A percentile compares a stretch with the other conserved stretches of the same genome.
phyloP scores from a whole-genome alignment of 2,797 vertebrate genomes.

The Masticophis lateralis region DNA sequence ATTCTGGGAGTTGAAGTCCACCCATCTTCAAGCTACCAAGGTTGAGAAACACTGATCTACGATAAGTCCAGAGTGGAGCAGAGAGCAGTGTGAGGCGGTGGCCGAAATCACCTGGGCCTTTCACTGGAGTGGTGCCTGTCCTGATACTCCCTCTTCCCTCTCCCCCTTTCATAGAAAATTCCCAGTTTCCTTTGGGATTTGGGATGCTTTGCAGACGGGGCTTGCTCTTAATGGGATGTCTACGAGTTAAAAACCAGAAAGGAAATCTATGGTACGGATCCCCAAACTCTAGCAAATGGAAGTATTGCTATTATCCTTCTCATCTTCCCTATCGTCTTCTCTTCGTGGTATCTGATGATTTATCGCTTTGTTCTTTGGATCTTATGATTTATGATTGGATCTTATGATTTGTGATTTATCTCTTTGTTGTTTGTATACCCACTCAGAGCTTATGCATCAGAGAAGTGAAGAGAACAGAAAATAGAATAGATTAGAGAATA shows the following conservation, averaged over 20 bases:
- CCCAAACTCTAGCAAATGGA: not conserved
- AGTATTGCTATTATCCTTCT: not conserved
- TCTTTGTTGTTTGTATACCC: not conserved
- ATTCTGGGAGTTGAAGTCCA: no score
- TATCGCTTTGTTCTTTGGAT: not conserved
- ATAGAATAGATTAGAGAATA: no score
- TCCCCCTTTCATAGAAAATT: not conserved
- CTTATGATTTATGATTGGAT: not conserved
- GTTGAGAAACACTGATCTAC: no score
- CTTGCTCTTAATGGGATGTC: not conserved
- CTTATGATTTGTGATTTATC: not conserved
- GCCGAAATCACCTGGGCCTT: not conserved
- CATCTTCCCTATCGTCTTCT: not conserved
- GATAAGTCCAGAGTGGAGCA: not conserved
- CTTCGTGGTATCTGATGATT: not conserved
- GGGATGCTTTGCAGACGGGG: not conserved
- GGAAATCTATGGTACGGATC: not conserved
- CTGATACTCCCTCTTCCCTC: not conserved
- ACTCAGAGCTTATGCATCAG: not conserved
- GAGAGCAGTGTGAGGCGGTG: accelerated
- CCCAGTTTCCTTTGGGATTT: accelerated
- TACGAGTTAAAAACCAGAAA: not conserved
- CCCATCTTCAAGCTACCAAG: no score
- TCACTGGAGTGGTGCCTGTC: not conserved
- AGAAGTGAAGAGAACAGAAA: no score